Conservation (phyloP, 2,888 invertebrate genomes). For the Abrostola tripartita region DNA sequence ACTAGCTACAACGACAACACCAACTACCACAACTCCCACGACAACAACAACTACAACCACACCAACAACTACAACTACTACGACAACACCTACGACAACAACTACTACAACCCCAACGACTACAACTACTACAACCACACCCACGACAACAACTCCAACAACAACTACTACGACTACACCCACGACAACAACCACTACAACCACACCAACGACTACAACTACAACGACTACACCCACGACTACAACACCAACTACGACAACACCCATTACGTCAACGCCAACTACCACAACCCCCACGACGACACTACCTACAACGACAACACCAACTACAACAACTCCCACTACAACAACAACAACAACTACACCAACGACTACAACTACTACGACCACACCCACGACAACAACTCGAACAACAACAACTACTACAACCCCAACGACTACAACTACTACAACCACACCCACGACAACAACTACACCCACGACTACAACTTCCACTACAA, state of each 20-base stretch:
- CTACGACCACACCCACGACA: not conserved
- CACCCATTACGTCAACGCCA: slow-evolving; percentile 23
- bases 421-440: not conserved
- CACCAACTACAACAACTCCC: not conserved
- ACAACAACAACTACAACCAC: not conserved
- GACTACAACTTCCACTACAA: not conserved
- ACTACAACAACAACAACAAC: not conserved
- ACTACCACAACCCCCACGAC: slow-evolving; percentile 26
- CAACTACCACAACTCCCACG: no score
- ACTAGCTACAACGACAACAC: no score
- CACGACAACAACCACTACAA: slow-evolving; percentile 10
- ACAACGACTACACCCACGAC: slow-evolving; percentile 29
- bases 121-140: no score
- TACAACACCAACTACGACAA: slow-evolving; percentile 7
- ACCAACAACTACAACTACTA: no score
- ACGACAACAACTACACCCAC: not conserved
- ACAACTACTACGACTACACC: slow-evolving; percentile 16
- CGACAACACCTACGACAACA: no score
- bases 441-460: not conserved
- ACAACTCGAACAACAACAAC: not conserved
- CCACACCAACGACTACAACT: slow-evolving; percentile 25
- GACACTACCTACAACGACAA: slow-evolving; percentile 8
- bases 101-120: no score
- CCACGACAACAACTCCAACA: not conserved
- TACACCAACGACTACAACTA: not conserved